These are phyloP conservation scores for Phymanthus crucifer DNA, from an alignment of 92 coral and sea anemone genomes.

Conservation along the genomic window DNA sequence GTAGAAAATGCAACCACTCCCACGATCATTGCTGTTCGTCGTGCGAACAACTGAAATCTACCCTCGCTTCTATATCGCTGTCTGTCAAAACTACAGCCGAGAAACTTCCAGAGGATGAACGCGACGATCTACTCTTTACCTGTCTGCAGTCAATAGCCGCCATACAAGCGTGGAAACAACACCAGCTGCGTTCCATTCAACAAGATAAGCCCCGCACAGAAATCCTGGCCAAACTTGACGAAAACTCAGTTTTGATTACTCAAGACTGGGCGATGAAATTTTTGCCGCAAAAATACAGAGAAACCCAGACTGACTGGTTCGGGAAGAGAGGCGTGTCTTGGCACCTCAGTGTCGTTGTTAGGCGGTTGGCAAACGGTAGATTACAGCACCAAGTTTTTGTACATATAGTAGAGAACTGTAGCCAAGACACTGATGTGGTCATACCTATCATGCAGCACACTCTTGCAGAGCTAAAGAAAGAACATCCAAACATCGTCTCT, in stretches of 20 bases:
- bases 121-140: slow-evolving; percentile 4
- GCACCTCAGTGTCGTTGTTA: slow-evolving; percentile 15
- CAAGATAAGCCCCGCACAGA: slow-evolving; percentile 20
- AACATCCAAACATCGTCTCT: slow-evolving; percentile 19
- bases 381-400: slow-evolving; percentile 7
- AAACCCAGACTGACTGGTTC: slow-evolving; percentile 19
- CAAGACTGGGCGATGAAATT: too few species aligned
- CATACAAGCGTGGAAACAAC: slow-evolving; percentile 14
- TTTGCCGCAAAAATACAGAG: slow-evolving; percentile 24
- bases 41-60: not conserved
- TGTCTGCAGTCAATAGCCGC: slow-evolving; percentile 2
- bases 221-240: slow-evolving; percentile 2
- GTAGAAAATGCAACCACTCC: slow-evolving; percentile 4
- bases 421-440: slow-evolving; percentile 22
- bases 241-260: slow-evolving; percentile 3
- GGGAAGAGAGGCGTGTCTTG: too few species aligned
- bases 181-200: slow-evolving; percentile 25
- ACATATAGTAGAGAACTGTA: slow-evolving; percentile 18
- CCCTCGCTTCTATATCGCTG: not conserved
- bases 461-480: slow-evolving; percentile 15
- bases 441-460: slow-evolving; percentile 23
- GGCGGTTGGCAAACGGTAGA: not conserved
- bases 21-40: slow-evolving; percentile 8
- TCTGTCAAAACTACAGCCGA: not conserved
- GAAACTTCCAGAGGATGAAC: not conserved